phyloP scores from a whole-genome alignment of 1,140 invertebrate genomes.

The Diorhabda carinulata region DNA sequence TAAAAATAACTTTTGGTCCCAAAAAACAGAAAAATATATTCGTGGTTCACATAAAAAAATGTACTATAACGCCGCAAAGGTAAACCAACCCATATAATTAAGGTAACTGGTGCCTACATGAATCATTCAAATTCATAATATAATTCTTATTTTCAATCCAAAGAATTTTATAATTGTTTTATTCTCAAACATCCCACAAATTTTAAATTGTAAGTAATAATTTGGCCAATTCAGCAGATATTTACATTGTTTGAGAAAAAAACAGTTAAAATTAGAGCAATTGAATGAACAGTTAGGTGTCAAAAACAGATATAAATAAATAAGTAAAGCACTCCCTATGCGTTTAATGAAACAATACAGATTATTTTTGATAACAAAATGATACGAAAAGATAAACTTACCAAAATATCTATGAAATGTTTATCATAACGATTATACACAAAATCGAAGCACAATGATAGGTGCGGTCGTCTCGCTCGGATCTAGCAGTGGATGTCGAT shows the following conservation, averaged over 20 bases:
- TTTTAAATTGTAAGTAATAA: not conserved
- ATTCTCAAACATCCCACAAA: not conserved
- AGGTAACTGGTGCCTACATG: not conserved
- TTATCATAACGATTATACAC: constrained; percentile 10
- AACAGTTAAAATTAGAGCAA: constrained; percentile 4
- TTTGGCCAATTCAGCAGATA: not conserved
- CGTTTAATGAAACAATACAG: not conserved
- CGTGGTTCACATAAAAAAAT: not conserved
- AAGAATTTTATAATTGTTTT: not conserved
- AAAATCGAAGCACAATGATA: constrained; percentile 8
- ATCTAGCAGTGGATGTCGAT: not conserved
- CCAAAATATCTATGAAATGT: constrained; percentile 6
- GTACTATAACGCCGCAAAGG: not conserved
- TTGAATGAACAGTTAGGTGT: not conserved
- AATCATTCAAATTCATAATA: not conserved
- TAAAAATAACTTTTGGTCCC: no score
- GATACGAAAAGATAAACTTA: constrained; percentile 7
- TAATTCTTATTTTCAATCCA: not conserved
- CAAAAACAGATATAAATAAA: not conserved
- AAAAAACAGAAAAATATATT: not conserved
- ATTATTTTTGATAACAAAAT: constrained; percentile 1
- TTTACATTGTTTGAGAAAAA: not conserved
- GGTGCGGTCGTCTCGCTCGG: constrained; percentile 10
- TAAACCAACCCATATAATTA: constrained; percentile 4
- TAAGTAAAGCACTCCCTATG: not conserved